Evolutionary conservation across 2,888 invertebrate species (phyloP), one percentile per base, ranked within the genome.

Genomic region (Lepas anatifera): DNA sequence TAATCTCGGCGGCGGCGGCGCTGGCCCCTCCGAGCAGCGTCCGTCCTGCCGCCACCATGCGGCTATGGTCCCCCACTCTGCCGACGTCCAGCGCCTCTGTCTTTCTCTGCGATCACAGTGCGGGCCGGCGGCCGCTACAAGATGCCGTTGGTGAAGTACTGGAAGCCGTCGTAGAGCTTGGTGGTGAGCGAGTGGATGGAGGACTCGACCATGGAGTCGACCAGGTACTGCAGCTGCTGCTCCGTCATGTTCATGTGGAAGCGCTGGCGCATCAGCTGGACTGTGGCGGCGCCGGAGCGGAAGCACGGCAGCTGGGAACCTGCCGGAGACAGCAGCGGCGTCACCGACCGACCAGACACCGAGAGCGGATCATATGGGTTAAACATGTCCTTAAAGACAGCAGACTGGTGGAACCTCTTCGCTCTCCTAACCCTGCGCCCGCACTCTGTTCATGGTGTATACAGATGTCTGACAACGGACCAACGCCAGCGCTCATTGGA

Each of bases 141-240:
- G 78, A 98, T 98, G 74, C 97, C 97, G 82, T 98, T 98, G 78
- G 97, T 96, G 78, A 95, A 89, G 84, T 98, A 99, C 84, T 99
- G 99, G 83, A 95, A 99, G 80, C 95, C 93, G 84, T 99, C 99
- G 83, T 99, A 99, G 72, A 99, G 87, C 77, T 95, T 89, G 16
- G 99, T 99, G 74, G 98, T 98, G 75, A 97, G 86, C 70, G 98
- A 98, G 82, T 95, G 89, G 58, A 97, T 87, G 76, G 95, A 95
- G 78, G 92, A 91, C 77, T 95, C 91, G 50, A 99, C 98, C 80
- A 99, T 87, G 71, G 89, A 87, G 78, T 98, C 95, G 1, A 99
- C 93, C 74, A 94, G 87, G 72, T 89, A 85, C 77, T 92, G 90
- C 75, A 99, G 85, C 81, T 98, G 96, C 78, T 94, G 92, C 80